These are phyloP conservation scores for Cochlearius cochlearius DNA, from an alignment of 2,113 vertebrate genomes.

Conservation along the genomic window DNA sequence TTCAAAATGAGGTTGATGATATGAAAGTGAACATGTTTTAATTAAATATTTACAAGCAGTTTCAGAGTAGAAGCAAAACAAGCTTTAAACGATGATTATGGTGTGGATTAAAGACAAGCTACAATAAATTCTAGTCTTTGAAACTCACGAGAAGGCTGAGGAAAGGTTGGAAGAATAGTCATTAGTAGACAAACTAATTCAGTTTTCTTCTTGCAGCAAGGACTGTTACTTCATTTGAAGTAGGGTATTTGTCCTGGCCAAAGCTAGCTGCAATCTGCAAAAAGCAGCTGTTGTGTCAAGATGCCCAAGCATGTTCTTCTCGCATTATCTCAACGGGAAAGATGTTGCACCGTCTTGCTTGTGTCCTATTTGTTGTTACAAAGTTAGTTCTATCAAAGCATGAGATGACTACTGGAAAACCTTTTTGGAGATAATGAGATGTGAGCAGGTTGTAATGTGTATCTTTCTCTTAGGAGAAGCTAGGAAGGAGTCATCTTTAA, in stretches of 20 bases:
- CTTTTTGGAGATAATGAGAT: background rate
- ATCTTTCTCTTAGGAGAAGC: background rate
- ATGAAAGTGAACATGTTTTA: background rate
- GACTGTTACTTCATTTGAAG: background rate
- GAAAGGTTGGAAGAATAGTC: background rate
- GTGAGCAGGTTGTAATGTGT: background rate
- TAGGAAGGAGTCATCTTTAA: background rate
- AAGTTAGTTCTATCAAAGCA: background rate
- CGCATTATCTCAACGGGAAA: fast-evolving
- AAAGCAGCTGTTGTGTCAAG: background rate
- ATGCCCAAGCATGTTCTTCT: background rate
- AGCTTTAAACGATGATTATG: background rate
- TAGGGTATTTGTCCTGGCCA: background rate
- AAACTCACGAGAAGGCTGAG: background rate
- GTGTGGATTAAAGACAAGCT: background rate
- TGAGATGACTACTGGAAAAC: background rate
- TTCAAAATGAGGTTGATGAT: background rate
- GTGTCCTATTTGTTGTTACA: background rate
- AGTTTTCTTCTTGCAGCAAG: background rate
- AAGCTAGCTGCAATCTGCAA: background rate
- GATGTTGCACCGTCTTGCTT: background rate
- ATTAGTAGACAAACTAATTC: background rate
- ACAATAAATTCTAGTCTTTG: background rate
- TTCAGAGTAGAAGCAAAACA: background rate
- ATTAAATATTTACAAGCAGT: background rate